These are phyloP conservation scores for Percopsis transmontana DNA, from an alignment of 2,113 vertebrate genomes.

Conservation along the genomic window DNA sequence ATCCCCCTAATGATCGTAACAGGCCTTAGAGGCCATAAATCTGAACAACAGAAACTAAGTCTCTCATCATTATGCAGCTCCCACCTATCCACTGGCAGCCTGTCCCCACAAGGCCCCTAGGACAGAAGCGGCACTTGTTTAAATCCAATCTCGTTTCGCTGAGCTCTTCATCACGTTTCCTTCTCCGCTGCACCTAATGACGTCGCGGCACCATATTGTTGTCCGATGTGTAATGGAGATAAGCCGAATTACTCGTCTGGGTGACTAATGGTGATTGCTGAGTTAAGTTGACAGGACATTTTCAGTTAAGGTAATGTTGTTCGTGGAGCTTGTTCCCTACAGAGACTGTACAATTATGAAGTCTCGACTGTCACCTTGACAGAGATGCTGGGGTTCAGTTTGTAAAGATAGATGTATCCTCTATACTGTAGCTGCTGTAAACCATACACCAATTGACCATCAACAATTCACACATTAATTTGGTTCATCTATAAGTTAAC, in stretches of 20 bases:
- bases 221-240: constrained; percentile 60
- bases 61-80: constrained; percentile 71
- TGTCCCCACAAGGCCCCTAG: constrained; percentile 50
- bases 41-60: constrained; percentile 62
- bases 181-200: constrained; percentile 44
- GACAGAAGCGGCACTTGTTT: constrained; percentile 58
- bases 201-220: constrained; percentile 53
- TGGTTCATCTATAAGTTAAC: no score
- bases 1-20: constrained; percentile 69
- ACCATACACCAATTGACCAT: no score
- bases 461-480: no score
- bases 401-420: not conserved
- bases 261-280: constrained; percentile 61
- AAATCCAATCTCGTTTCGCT: constrained; percentile 69
- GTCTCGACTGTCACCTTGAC: constrained; percentile 2
- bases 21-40: constrained; percentile 70
- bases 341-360: constrained; percentile 13
- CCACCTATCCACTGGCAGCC: constrained; percentile 56
- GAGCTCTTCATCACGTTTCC: constrained; percentile 60
- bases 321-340: constrained; percentile 32
- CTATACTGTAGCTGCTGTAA: no score
- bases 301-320: constrained; percentile 43
- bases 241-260: constrained; percentile 61
- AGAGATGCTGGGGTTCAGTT: constrained; percentile 2
- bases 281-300: constrained; percentile 55